phyloP scores from a whole-genome alignment of 1,140 invertebrate genomes.

The Panagrolaimus sp. region DNA sequence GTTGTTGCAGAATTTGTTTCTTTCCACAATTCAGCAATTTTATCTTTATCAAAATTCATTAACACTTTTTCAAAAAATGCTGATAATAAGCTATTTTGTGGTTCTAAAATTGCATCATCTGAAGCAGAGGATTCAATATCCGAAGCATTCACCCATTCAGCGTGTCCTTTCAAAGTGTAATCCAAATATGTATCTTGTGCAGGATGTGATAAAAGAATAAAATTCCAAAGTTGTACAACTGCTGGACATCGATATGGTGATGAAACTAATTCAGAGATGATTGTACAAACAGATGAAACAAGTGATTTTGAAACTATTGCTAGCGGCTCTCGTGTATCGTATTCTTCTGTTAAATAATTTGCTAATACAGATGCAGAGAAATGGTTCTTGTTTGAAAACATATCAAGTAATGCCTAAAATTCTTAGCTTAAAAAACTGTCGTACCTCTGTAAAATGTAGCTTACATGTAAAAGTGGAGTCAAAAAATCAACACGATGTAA shows the following conservation, averaged over 20 bases:
- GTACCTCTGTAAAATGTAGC: background rate
- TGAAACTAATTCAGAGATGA: background rate
- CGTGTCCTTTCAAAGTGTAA: conserved; percentile 17
- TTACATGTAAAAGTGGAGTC: conserved; percentile 18
- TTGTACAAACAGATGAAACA: background rate
- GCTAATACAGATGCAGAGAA: background rate
- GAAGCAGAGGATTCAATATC: background rate
- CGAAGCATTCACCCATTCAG: conserved; percentile 20
- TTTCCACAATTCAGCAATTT: conserved; percentile 4
- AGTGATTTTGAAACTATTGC: background rate
- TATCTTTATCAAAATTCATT: conserved; percentile 12
- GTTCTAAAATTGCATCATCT: background rate
- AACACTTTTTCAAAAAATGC: background rate
- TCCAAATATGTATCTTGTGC: conserved; percentile 35
- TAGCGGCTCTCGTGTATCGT: background rate
- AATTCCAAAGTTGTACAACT: conserved; percentile 32
- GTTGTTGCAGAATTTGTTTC: background rate
- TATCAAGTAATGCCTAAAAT: conserved; percentile 18
- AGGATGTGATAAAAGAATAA: conserved; percentile 38
- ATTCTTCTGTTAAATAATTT: background rate
- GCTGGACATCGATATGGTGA: background rate
- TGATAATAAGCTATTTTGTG: background rate
- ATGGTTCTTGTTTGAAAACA: background rate
- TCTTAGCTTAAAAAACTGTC: background rate
- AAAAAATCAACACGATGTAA: conserved; percentile 15